Conservation (phyloP, 1,140 invertebrate species). For the Saccostrea cuccullata region DNA sequence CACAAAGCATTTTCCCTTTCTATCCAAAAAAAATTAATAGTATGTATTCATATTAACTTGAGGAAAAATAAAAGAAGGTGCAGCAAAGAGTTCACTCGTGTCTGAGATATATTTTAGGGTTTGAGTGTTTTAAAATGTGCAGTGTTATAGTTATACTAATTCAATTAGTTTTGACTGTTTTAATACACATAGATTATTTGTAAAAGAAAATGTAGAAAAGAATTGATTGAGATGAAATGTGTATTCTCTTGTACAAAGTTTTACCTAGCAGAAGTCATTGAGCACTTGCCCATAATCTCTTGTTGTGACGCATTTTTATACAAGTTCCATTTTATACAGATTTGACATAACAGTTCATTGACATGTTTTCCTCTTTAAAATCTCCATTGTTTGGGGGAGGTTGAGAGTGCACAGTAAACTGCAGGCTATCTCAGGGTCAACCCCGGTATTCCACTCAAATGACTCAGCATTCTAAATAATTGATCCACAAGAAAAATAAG, state of each 20-base stretch:
- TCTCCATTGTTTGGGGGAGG: conserved; percentile 14
- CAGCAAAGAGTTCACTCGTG: too few species aligned
- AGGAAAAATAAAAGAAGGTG: too few species aligned
- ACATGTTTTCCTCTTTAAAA: conserved; percentile 38
- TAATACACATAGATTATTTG: too few species aligned
- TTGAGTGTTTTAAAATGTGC: too few species aligned
- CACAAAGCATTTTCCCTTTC: too few species aligned
- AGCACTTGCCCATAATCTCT: background rate
- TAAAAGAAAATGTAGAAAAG: background rate
- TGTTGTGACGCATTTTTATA: conserved; percentile 3
- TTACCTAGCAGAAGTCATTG: background rate
- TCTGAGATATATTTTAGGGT: too few species aligned
- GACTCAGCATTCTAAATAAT: conserved; percentile 17
- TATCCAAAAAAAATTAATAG: too few species aligned
- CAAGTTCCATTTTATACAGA: background rate
- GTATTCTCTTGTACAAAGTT: background rate
- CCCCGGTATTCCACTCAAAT: background rate
- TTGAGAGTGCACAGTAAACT: conserved; percentile 22
- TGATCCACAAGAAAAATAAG: background rate
- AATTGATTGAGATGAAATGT: background rate
- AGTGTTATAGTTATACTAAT: too few species aligned
- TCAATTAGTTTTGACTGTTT: too few species aligned
- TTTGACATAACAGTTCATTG: background rate
- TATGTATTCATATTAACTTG: too few species aligned
- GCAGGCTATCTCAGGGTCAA: conserved; percentile 34